Evolutionary conservation across 2,113 vertebrate genomes (phyloP).

Genomic region (Varanus komodoensis): DNA sequence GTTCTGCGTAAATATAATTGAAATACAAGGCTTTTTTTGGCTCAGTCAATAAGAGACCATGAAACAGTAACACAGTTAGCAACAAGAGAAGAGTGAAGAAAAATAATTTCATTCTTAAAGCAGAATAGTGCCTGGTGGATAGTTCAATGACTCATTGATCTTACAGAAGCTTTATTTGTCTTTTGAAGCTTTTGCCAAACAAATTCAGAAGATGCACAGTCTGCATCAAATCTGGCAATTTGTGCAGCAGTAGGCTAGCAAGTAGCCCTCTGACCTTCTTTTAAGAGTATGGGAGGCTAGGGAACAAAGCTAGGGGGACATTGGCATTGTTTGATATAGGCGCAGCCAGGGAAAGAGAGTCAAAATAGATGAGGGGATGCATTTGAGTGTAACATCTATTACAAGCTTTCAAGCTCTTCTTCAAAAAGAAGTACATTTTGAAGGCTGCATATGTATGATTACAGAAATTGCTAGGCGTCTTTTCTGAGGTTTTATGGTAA

Average conservation of each 20-base stretch:
- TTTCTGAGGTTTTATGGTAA: not conserved
- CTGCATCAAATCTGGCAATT: not conserved
- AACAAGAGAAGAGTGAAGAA: not conserved
- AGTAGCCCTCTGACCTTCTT: not conserved
- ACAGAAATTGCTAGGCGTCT: not conserved
- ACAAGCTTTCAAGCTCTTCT: not conserved
- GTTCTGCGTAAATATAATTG: conserved; percentile 2
- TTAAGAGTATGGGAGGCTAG: not conserved
- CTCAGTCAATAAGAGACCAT: not conserved
- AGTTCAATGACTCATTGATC: conserved; percentile 6
- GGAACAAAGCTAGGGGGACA: not conserved
- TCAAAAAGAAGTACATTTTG: not conserved
- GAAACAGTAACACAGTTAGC: not conserved
- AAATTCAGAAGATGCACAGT: not conserved
- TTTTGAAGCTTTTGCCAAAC: conserved; percentile 1
- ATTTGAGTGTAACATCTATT: not conserved
- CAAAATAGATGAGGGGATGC: not conserved
- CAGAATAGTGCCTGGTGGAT: not conserved
- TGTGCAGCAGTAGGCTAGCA: not conserved
- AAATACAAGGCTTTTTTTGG: not conserved
- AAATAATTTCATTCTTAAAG: not conserved
- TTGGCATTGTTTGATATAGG: not conserved
- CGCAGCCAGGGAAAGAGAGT: not conserved
- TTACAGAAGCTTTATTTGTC: not conserved
- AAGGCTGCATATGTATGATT: not conserved